phyloP scores from a whole-genome alignment of 2,113 vertebrate species.

The Eublepharis macularius region DNA sequence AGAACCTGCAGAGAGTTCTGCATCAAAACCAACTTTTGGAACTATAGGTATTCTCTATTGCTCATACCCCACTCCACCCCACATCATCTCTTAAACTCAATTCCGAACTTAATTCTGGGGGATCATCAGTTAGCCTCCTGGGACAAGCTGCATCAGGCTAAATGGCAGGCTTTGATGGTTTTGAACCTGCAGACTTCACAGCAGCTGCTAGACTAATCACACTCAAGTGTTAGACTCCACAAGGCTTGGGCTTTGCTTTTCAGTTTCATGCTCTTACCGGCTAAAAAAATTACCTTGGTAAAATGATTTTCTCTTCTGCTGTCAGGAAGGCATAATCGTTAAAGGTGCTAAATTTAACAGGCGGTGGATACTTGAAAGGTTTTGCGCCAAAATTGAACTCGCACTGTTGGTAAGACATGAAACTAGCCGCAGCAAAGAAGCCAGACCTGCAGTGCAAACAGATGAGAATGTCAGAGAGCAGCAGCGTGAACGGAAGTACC shows the following conservation, averaged over 20 bases:
- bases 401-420: slow-evolving; percentile 99
- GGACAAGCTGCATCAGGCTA: neutral
- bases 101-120: neutral
- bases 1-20: neutral
- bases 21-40: neutral
- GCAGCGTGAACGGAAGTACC: fast-evolving
- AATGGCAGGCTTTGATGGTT: neutral
- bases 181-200: neutral
- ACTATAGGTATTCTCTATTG: neutral
- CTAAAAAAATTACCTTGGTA: slow-evolving; percentile 85
- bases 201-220: neutral
- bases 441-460: slow-evolving; percentile 84
- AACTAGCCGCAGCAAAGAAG: slow-evolving; percentile 98
- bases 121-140: neutral
- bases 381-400: slow-evolving; percentile 99
- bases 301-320: slow-evolving; percentile 95
- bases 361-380: slow-evolving; percentile 93
- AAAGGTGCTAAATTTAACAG: slow-evolving; percentile 96
- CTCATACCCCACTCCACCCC: too few species aligned
- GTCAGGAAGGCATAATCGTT: slow-evolving; percentile 94
- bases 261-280: neutral
- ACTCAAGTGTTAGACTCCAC: neutral
- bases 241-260: neutral
- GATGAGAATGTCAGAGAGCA: neutral
- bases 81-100: neutral